These are phyloP conservation scores for Tribolium freemani DNA, from an alignment of 2,888 invertebrate species.

Conservation along the genomic window DNA sequence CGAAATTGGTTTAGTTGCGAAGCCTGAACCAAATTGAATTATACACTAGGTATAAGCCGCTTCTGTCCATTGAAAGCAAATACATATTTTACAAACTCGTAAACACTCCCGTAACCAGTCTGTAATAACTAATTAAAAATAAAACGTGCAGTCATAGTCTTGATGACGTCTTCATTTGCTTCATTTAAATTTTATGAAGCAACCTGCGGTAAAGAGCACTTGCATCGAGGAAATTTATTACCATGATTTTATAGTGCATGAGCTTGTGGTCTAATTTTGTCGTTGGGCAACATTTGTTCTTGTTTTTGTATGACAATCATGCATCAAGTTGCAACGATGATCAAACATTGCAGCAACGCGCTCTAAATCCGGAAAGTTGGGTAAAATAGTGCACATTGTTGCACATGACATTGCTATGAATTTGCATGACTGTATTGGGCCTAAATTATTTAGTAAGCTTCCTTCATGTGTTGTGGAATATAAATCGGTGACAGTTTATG, in stretches of 20 bases:
- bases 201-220: conserved; percentile 14
- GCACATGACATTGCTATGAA: too few relatives aligned
- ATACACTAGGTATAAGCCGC: too few relatives aligned
- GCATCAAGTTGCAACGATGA: conserved; percentile 18
- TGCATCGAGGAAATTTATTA: conserved; percentile 7
- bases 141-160: not conserved
- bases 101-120: not conserved
- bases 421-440: too few relatives aligned
- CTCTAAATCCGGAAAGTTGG: conserved; percentile 19
- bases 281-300: conserved; percentile 6
- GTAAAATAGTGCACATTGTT: conserved; percentile 13
- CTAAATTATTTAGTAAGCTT: too few relatives aligned
- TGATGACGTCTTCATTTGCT: conserved; percentile 15
- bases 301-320: conserved; percentile 15
- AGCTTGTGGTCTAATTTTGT: conserved; percentile 10
- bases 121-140: conserved; percentile 5
- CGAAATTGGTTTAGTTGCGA: too few relatives aligned
- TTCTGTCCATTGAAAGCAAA: not conserved
- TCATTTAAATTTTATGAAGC: conserved; percentile 27
- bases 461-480: too few relatives aligned
- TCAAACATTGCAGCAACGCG: conserved; percentile 18
- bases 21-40: too few relatives aligned
- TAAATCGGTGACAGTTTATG: too few relatives aligned
- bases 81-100: not conserved
- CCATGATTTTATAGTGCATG: not conserved